These are phyloP conservation scores for Chloroclystis v-ata DNA, from an alignment of 2,888 invertebrate genomes.

Conservation along the genomic window DNA sequence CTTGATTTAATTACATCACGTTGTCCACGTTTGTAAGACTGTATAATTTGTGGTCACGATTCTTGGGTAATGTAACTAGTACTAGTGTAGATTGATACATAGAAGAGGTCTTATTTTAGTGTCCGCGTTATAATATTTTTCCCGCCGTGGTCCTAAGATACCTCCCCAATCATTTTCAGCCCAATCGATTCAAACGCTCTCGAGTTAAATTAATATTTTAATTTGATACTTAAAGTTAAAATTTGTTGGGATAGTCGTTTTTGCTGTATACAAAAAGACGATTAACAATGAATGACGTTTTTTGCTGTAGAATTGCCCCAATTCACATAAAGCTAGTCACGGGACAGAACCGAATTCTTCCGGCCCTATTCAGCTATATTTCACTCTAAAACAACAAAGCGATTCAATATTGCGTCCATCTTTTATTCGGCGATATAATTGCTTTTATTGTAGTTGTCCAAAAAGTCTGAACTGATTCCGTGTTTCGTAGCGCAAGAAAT, in stretches of 20 bases:
- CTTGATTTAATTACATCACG: constrained; percentile 22
- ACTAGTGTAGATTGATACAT: too few species aligned
- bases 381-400: constrained; percentile 1
- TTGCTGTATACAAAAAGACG: too few species aligned
- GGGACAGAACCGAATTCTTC: background rate
- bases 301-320: background rate
- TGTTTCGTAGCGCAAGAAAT: constrained; percentile 20
- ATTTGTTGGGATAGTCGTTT: too few species aligned
- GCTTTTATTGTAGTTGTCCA: constrained; percentile 26
- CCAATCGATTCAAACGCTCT: too few species aligned
- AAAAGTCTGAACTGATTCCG: constrained; percentile 21
- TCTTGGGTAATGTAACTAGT: constrained; percentile 1
- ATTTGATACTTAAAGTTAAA: too few species aligned
- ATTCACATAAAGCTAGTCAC: background rate
- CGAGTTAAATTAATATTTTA: too few species aligned
- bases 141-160: too few species aligned
- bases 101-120: too few species aligned
- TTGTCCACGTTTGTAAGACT: constrained; percentile 16
- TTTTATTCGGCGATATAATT: constrained; percentile 28
- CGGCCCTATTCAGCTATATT: background rate
- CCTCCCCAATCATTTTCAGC: too few species aligned
- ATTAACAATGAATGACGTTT: too few species aligned
- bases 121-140: too few species aligned
- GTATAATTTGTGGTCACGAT: constrained; percentile 20
- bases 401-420: constrained; percentile 11